These are phyloP conservation scores for Trichonephila clavata DNA, from an alignment of 1,140 invertebrate genomes.

Conservation along the genomic window DNA sequence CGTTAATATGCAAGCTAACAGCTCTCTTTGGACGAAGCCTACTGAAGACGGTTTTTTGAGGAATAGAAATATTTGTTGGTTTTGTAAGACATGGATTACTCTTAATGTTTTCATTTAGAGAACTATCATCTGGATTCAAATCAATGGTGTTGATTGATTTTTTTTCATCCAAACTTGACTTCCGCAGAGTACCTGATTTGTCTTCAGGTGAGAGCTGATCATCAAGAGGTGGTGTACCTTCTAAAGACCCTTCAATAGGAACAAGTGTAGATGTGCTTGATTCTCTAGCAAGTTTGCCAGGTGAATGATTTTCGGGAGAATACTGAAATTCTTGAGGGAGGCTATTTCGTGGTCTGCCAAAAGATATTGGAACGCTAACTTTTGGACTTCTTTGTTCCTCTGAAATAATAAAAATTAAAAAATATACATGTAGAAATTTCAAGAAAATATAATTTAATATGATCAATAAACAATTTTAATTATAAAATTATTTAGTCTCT, in stretches of 20 bases:
- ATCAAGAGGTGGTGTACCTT: conserved; percentile 29
- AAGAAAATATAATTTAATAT: too few relatives aligned
- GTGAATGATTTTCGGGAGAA: conserved; percentile 7
- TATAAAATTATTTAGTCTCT: too few relatives aligned
- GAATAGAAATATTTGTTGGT: neutral
- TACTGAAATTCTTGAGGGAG: neutral
- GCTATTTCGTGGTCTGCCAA: conserved; percentile 20
- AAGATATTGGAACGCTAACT: conserved; percentile 40
- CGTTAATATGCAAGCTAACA: conserved; percentile 12
- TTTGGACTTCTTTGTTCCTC: neutral
- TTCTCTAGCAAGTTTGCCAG: conserved; percentile 45
- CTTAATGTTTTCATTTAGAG: neutral
- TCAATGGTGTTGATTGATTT: neutral
- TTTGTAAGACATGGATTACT: conserved; percentile 12
- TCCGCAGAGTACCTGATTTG: neutral
- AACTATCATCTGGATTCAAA: neutral
- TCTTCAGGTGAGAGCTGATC: neutral
- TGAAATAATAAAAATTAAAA: neutral
- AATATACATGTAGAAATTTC: neutral
- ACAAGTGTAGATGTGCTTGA: conserved; percentile 69
- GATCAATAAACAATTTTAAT: too few relatives aligned
- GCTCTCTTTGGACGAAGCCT: conserved; percentile 48
- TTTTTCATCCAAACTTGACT: neutral
- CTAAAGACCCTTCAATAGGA: conserved; percentile 50
- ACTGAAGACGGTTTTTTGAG: conserved; percentile 12